Evolutionary conservation across 1,140 invertebrate species (phyloP).

Genomic region (Hirudo medicinalis): DNA sequence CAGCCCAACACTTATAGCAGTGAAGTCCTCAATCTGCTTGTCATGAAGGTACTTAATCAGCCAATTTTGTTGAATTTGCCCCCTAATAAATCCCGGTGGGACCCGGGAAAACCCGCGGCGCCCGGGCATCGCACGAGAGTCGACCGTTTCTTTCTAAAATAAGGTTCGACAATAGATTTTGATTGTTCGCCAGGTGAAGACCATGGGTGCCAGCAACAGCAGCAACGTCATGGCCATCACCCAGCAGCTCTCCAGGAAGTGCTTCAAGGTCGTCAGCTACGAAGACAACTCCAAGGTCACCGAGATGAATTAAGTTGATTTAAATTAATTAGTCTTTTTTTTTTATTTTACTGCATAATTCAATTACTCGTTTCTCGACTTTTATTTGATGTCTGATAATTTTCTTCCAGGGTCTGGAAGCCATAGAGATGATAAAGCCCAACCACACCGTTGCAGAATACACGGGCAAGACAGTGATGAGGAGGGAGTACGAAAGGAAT

Average conservation of each 20-base stretch:
- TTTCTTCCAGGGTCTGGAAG: constrained; percentile 54
- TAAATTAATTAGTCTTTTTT: too few relatives aligned
- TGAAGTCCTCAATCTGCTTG: neutral
- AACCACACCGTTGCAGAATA: constrained; percentile 73
- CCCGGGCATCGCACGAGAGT: too few relatives aligned
- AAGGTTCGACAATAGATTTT: neutral
- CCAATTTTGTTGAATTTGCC: too few relatives aligned
- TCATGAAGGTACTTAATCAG: neutral
- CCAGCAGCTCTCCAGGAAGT: constrained; percentile 2
- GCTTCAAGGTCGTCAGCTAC: constrained; percentile 2
- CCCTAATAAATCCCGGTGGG: too few relatives aligned
- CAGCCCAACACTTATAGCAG: neutral
- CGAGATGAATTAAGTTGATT: too few relatives aligned
- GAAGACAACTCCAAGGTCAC: constrained; percentile 4
- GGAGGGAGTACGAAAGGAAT: constrained; percentile 52
- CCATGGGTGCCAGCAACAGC: constrained; percentile 8
- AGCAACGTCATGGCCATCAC: neutral
- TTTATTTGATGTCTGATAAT: neutral
- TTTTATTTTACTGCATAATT: too few relatives aligned
- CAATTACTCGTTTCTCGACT: too few relatives aligned
- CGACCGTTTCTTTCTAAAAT: too few relatives aligned
- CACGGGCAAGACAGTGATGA: constrained; percentile 78
- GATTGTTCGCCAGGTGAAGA: neutral
- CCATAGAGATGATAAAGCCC: constrained; percentile 57
- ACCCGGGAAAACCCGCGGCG: too few relatives aligned